These are phyloP conservation scores for Silurus lanzhouensis DNA, from an alignment of 2,797 vertebrate genomes.

Conservation along the genomic window DNA sequence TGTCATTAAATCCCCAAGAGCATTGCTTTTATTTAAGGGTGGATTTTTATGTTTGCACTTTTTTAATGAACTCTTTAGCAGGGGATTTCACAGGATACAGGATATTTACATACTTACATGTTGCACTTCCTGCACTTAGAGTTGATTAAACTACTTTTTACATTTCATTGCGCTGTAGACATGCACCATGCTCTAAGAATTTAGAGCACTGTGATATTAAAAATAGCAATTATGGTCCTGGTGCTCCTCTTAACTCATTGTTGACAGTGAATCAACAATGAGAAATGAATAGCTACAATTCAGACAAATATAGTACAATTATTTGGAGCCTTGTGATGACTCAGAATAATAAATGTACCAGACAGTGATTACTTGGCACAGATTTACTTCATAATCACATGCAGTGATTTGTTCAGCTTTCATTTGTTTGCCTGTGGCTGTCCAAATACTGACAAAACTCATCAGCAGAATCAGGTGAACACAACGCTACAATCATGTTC, in stretches of 20 bases:
- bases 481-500: background rate
- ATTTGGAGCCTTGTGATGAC: background rate
- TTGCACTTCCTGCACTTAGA: background rate
- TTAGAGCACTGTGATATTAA: conserved; percentile 2
- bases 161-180: background rate
- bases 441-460: background rate
- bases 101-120: background rate
- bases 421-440: background rate
- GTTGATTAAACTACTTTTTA: background rate
- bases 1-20: conserved; percentile 60
- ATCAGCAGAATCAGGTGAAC: background rate
- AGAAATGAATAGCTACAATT: conserved; percentile 1
- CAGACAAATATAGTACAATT: background rate
- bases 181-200: background rate
- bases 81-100: background rate
- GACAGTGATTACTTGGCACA: background rate
- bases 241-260: conserved; percentile 30
- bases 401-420: background rate
- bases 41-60: background rate
- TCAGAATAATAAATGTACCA: conserved; percentile 1
- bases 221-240: conserved; percentile 32
- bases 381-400: background rate
- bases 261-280: background rate
- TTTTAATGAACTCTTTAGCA: background rate
- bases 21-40: background rate